Base-by-base conservation (phyloP, 2,797 vertebrate species). In the Cyprinella venusta region DNA sequence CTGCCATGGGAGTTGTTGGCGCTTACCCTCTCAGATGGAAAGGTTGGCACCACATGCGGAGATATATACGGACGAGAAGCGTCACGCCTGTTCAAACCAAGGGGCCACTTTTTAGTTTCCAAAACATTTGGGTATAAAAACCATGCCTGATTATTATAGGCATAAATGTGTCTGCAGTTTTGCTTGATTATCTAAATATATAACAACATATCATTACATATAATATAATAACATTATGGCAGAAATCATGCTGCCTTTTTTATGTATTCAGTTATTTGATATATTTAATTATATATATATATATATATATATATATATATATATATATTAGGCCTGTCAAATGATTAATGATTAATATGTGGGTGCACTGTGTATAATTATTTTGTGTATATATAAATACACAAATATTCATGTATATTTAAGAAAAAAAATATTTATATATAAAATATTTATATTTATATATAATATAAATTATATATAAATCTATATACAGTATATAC, bases 1-100 rank as follows among this genome's bases (percentile, higher is more conserved):
- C 90, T 90, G 86, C 89, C 54, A 52, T 87, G 77, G 86, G 85
- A 91, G 89, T 93, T 93, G 86, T 89, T 85, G 88, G 86, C 91
- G 94, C 93, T 93, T 86, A 85, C 88, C 90, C 86, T 40, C 82
- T 16, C 81, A 88, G 83, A 90, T 82, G 5, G 87, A 86, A 82
- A 87, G 88, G 79, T 79, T 88, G 88, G 88, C 86, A 87, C 74
- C 69, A 61, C 82, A 64, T 79, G 74, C 69, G 21, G 59, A 48
- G 61, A 78, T 78, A 33, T 78, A 33, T 78, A 78, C 9, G 24
- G 40, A 63, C 0, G 10, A 6, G 40, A 64, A 30, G 40, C 24
- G 6, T 12, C 36, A 56, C 42, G 72, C 19, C 59, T 78, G 59
- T 50, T 64, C 76, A 78, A 45, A 45, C 24, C 19, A n/a, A 63